Evolutionary conservation across 2,797 vertebrate species (phyloP).

Genomic region (Phylloscopus collybita): DNA sequence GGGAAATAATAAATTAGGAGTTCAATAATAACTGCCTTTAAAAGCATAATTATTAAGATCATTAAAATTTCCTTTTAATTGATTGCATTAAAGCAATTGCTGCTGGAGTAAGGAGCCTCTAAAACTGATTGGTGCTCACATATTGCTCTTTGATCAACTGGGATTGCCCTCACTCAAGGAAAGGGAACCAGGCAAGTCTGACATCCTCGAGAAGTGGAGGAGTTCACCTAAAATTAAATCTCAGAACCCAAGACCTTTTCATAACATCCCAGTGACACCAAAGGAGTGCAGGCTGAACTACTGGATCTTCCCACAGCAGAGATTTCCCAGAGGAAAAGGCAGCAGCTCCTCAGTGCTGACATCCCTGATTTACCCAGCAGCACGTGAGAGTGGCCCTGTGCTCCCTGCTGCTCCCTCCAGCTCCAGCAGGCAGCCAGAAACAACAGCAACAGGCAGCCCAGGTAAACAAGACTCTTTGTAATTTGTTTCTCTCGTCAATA

Average conservation of each 20-base stretch:
- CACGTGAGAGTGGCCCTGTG: not conserved
- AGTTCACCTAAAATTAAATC: not conserved
- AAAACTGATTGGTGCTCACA: not conserved
- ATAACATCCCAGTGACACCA: not conserved
- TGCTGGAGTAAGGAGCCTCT: not conserved
- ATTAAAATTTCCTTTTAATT: slow-evolving; percentile 45
- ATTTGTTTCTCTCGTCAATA: not conserved
- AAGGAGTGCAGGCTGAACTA: not conserved
- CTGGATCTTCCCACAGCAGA: not conserved
- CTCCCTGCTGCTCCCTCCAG: not conserved
- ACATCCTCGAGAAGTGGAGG: not conserved
- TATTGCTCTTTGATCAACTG: not conserved
- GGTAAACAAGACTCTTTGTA: not conserved
- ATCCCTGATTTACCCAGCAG: not conserved
- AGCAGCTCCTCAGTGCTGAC: not conserved
- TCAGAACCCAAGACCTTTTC: not conserved
- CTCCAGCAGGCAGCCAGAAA: not conserved
- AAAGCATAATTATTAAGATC: slow-evolving; percentile 24
- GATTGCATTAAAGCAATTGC: not conserved
- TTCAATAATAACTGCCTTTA: slow-evolving; percentile 12
- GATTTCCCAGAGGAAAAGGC: not conserved
- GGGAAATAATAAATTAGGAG: slow-evolving; percentile 1
- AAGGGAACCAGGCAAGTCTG: not conserved
- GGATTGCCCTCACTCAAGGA: not conserved
- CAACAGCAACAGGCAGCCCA: not conserved